Evolutionary conservation across 2,797 vertebrate genomes (phyloP), one percentile per base, ranked within the genome.

Genomic region (Eleutherodactylus coqui): DNA sequence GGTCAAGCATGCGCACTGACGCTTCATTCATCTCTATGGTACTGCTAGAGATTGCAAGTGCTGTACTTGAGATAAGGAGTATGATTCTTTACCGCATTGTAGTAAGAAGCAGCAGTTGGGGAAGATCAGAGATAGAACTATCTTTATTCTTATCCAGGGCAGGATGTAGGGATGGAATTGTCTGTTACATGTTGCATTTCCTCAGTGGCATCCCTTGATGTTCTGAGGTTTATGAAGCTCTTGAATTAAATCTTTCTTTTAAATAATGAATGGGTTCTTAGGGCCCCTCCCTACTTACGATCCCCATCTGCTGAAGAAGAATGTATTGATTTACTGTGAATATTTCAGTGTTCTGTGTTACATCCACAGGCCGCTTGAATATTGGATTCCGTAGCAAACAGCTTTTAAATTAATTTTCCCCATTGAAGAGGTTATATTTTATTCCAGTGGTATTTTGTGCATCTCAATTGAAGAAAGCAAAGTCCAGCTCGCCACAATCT

Each of bases 231-330:
- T 80, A 7, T 32, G 43, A 80, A 43, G 16, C 60, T 27, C 77
- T 43, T 60, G 38, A 27, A 79, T 21, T 1, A 45, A 24, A 67
- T 29, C 11, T 45, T 49, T 67, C 60, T 19, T n/a, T n/a, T 80
- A 32, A 80, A 80, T 67, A 80, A 80, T 67, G 4, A 67, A 80
- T 49, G n/a, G 5, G 17, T 62, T 62, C n/a, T 49, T 80, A 32
- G 10, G 45, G 9, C n/a, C 60, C 32, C 60, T 67, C 27, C n/a
- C 41, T 21, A 43, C 60, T 34, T 67, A 32, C 11, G 16, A 58
- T 67, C 34, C 32, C 17, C 79, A 67, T 80, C 60, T 67, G 79
- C 43, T 29, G 47, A 11, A 45, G 29, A 60, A 34, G 29, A 32
- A 47, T 6, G 27, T 60, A 80, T 80, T 62, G 58, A 80, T 80